A percentile compares a stretch with the other conserved stretches of the same genome.
phyloP scores from a whole-genome alignment of 2,888 invertebrate genomes.

The Pheosia tremula region DNA sequence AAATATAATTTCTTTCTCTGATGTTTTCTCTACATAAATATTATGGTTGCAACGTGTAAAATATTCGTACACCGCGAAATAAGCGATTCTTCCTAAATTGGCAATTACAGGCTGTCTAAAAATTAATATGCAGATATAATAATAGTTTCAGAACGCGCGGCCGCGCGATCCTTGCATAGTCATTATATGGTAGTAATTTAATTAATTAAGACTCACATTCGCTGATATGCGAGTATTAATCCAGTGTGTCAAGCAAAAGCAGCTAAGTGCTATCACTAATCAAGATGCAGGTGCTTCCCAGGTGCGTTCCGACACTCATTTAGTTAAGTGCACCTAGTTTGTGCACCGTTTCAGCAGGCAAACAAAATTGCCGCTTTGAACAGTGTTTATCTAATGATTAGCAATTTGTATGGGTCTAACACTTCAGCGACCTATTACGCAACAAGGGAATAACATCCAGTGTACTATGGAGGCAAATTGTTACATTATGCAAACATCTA shows the following conservation, averaged over 20 bases:
- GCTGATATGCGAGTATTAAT: slow-evolving; percentile 68
- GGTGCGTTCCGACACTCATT: slow-evolving; percentile 65
- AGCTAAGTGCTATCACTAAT: slow-evolving; percentile 76
- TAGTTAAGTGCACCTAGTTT: slow-evolving; percentile 62
- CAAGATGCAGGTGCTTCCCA: slow-evolving; percentile 77
- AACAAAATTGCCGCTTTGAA: slow-evolving; percentile 53
- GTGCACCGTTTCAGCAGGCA: slow-evolving; percentile 46
- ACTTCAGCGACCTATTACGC: background rate
- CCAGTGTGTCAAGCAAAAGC: slow-evolving; percentile 60
- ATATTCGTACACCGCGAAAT: background rate
- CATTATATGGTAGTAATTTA: slow-evolving; percentile 44
- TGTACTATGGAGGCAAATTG: too few species aligned
- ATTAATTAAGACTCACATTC: slow-evolving; percentile 73
- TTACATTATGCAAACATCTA: too few species aligned
- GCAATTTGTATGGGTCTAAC: slow-evolving; percentile 21
- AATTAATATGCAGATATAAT: slow-evolving; percentile 51
- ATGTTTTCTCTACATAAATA: background rate
- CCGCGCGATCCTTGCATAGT: slow-evolving; percentile 40
- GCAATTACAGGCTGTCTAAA: slow-evolving; percentile 46
- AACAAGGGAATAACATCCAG: too few species aligned
- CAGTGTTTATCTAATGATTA: slow-evolving; percentile 41
- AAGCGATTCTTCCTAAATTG: background rate
- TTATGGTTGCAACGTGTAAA: background rate
- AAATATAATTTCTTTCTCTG: too few species aligned
- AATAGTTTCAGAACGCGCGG: slow-evolving; percentile 41